phyloP scores from a whole-genome alignment of 2,888 invertebrate species.

The Dryocosmus kuriphilus region DNA sequence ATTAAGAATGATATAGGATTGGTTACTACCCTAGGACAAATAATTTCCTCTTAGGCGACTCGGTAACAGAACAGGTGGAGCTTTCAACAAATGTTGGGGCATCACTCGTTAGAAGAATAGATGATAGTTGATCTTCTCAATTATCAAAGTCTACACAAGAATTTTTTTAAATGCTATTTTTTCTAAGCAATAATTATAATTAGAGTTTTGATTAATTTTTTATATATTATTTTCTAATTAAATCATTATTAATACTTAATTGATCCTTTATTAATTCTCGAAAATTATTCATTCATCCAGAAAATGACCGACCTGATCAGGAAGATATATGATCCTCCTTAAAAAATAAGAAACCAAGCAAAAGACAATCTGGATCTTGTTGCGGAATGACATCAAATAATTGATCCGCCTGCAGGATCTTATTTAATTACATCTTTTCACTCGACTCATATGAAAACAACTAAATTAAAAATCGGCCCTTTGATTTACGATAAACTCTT shows the following conservation, averaged over 20 bases:
- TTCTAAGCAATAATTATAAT: too few relatives aligned
- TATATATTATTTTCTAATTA: too few relatives aligned
- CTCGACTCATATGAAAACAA: conserved; percentile 24
- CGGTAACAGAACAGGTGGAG: conserved; percentile 22
- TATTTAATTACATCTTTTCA: conserved; percentile 37
- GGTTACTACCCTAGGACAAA: conserved; percentile 6
- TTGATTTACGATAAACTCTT: conserved; percentile 33
- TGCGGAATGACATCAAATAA: conserved; percentile 12
- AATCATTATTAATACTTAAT: too few relatives aligned
- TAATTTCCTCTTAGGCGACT: conserved; percentile 5
- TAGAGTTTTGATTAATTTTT: too few relatives aligned
- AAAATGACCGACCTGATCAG: neutral
- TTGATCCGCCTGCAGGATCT: conserved; percentile 9
- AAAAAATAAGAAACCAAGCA: conserved; percentile 4
- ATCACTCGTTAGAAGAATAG: neutral
- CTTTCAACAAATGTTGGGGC: neutral
- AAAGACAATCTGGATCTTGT: conserved; percentile 1
- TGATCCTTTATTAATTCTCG: too few relatives aligned
- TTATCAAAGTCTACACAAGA: too few relatives aligned
- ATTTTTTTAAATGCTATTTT: too few relatives aligned
- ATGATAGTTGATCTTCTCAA: neutral
- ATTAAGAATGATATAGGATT: neutral
- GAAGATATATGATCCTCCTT: neutral
- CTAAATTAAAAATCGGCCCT: conserved; percentile 36
- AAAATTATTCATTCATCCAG: too few relatives aligned